Evolutionary conservation across 1,140 invertebrate species (phyloP), one percentile per base, ranked within the genome.

Genomic region (Heliconius hermathena): DNA sequence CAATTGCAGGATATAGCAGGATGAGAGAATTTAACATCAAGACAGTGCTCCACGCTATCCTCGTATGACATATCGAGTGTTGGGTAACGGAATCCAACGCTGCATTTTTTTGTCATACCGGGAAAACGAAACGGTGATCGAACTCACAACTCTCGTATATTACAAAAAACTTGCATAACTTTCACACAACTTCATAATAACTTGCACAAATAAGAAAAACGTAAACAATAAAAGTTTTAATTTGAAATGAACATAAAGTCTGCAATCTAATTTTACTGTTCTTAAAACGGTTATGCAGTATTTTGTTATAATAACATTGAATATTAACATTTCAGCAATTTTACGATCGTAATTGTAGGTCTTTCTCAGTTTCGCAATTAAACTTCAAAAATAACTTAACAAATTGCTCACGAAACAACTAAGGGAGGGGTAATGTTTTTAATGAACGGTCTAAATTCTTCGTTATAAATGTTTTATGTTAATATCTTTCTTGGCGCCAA

Each of bases 351-450:
- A 75, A 75, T 75, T 75, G 41, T 26, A 57, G 41, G 33, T 74
- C 73, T 74, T 76, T 70, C 60, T 70, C 75, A 46, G 60, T 70
- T 76, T 57, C 73, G 80, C 70, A 77, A 81, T 81, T 81, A 77
- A 81, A 81, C 41, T 73, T 77, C 75, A 57, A 74, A 77, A 81
- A 81, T 77, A 76, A 73, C 73, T 60, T 74, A 70, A 74, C 73
- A 81, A 81, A 76, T 81, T 81, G 72, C 71, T 41, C 79, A 74
- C 75, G 79, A 71, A 81, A 71, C 79, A 79, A 71, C 71, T 60
- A 49, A 66, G 41, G 78, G 54, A 36, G 60, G 73, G 71, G 33
- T 77, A 74, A 77, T 73, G 76, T 41, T 41, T 54, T 76, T 60
- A 76, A 76, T 66, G 74, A 76, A 76, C 52, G 57, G 76, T 77